A percentile compares a stretch with the other conserved stretches of the same genome.
Evolutionary conservation across 2,113 vertebrate species (phyloP).

Genomic region (Henicopernis longicauda): DNA sequence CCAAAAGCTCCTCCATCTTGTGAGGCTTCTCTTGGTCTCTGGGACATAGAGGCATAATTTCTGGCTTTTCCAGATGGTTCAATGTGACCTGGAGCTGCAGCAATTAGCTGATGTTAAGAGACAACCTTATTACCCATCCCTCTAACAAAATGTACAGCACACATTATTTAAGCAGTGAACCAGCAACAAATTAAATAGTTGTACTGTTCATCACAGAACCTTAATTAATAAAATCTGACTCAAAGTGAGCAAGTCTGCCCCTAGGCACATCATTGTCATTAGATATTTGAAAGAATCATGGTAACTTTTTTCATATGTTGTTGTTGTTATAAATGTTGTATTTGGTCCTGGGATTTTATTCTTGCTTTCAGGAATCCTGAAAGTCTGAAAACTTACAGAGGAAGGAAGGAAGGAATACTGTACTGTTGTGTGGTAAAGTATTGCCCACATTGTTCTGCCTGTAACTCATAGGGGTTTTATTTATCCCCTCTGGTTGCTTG

Average conservation of each 20-base stretch:
- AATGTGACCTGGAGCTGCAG: not conserved
- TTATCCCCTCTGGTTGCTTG: not conserved
- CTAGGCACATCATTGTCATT: not conserved
- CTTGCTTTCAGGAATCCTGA: not conserved
- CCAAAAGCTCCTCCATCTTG: not conserved
- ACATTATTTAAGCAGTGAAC: not conserved
- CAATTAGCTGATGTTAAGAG: not conserved
- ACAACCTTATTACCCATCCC: not conserved
- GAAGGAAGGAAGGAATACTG: not conserved
- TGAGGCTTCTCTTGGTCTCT: not conserved
- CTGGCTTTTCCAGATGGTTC: not conserved
- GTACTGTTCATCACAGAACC: not conserved
- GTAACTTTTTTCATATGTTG: not conserved
- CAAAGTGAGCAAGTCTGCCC: not conserved
- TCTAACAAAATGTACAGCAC: not conserved
- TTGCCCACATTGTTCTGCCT: not conserved
- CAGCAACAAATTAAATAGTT: not conserved
- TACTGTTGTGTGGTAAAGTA: not conserved
- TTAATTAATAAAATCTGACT: slow-evolving; percentile 26
- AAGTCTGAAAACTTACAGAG: not conserved
- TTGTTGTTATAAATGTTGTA: not conserved
- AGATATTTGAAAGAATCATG: not conserved
- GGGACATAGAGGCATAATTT: not conserved
- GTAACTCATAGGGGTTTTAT: not conserved
- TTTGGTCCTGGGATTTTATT: not conserved